Percentiles rank a stretch among this genome's conserved stretches.
These are phyloP conservation scores for Rostratula benghalensis DNA, from an alignment of 2,113 vertebrate genomes.

Conservation along the genomic window DNA sequence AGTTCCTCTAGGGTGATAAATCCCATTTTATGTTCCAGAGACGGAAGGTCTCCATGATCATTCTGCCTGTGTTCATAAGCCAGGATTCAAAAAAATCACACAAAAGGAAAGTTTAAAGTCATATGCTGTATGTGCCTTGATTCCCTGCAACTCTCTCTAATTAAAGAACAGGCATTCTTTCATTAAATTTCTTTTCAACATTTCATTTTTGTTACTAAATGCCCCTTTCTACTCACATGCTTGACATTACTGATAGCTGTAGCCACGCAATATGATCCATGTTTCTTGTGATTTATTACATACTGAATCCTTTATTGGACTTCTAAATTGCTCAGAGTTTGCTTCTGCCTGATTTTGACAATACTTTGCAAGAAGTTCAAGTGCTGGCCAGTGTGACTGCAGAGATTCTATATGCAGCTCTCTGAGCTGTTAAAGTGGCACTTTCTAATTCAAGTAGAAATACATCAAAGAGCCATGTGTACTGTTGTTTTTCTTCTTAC, in stretches of 20 bases:
- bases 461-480: not conserved
- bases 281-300: slow-evolving; percentile 19
- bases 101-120: slow-evolving; percentile 15
- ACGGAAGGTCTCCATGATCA: slow-evolving; percentile 22
- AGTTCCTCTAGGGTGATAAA: slow-evolving; percentile 67
- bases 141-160: not conserved
- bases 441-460: not conserved
- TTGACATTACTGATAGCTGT: not conserved
- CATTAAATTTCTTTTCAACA: not conserved
- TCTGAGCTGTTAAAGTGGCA: not conserved
- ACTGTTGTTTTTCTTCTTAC: slow-evolving; percentile 8
- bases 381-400: not conserved
- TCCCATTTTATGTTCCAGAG: slow-evolving; percentile 52
- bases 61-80: slow-evolving; percentile 9
- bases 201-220: slow-evolving; percentile 10
- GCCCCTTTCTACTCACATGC: not conserved
- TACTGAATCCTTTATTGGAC: not conserved
- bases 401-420: not conserved
- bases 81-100: slow-evolving; percentile 17
- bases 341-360: not conserved
- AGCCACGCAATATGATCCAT: not conserved
- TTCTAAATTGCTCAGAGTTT: slow-evolving; percentile 4
- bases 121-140: not conserved
- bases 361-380: not conserved
- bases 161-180: not conserved